A percentile compares a stretch with the other conserved stretches of the same genome.
These are phyloP conservation scores for Acipenser ruthenus DNA, from an alignment of 2,797 vertebrate species.

Conservation along the genomic window DNA sequence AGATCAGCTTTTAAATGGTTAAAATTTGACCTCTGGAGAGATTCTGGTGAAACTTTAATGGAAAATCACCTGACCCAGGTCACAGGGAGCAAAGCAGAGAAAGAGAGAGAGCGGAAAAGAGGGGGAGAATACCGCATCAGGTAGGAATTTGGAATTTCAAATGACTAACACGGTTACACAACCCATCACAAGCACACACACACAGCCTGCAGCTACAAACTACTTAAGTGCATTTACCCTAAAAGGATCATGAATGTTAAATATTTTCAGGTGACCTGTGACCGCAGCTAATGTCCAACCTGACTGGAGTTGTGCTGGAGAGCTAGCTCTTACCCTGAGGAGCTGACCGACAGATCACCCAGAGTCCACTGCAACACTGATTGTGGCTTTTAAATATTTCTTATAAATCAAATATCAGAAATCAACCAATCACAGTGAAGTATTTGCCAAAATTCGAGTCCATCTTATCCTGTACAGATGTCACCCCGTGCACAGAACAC, in stretches of 20 bases:
- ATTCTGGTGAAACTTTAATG: not conserved
- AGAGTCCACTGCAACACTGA: too few relatives aligned
- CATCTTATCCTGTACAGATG: too few relatives aligned
- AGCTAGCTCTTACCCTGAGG: not conserved
- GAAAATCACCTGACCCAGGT: not conserved
- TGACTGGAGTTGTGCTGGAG: not conserved
- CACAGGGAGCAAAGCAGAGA: conserved; percentile 12
- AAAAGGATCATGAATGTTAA: too few relatives aligned
- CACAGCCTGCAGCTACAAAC: conserved; percentile 54
- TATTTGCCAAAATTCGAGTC: too few relatives aligned
- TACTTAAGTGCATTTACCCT: too few relatives aligned
- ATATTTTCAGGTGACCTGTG: not conserved
- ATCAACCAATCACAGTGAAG: too few relatives aligned
- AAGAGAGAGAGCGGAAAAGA: conserved; percentile 18
- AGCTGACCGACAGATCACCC: too few relatives aligned
- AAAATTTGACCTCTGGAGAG: not conserved
- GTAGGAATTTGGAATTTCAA: conserved; percentile 66
- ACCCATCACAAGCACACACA: conserved; percentile 63
- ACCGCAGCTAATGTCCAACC: not conserved
- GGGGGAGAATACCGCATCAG: conserved; percentile 35
- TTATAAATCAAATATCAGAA: too few relatives aligned
- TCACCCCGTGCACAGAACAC: too few relatives aligned
- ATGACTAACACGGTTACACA: conserved; percentile 71
- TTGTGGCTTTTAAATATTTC: too few relatives aligned
- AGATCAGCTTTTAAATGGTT: too few relatives aligned